These are phyloP conservation scores for Vulpes ferrilata DNA, from an alignment of 2,113 vertebrate species.

Conservation along the genomic window DNA sequence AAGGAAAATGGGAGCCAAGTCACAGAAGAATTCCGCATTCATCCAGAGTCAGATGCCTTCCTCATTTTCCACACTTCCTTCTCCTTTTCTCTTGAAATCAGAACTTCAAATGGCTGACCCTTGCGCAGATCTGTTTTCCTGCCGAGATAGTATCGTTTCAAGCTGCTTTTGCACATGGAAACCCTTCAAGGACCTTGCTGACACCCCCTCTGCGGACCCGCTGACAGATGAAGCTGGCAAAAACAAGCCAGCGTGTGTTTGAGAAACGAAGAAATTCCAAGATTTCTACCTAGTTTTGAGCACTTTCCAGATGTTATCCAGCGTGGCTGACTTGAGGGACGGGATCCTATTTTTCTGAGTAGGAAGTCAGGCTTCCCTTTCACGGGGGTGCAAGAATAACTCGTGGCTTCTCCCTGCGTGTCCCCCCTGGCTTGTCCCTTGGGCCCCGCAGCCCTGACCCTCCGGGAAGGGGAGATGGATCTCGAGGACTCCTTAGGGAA, in stretches of 20 bases:
- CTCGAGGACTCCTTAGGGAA: conserved; percentile 15
- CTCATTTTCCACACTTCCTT: conserved; percentile 66
- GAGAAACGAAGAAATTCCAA: background rate
- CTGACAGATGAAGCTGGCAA: background rate
- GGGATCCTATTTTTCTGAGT: conserved; percentile 7
- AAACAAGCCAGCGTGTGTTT: background rate
- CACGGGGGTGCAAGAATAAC: background rate
- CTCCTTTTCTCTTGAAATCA: conserved; percentile 66
- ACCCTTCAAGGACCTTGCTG: conserved; percentile 19
- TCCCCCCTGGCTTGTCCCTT: background rate
- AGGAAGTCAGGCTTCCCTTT: conserved; percentile 59
- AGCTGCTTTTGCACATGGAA: conserved; percentile 57
- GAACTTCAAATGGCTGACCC: conserved; percentile 65
- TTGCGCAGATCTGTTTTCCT: conserved; percentile 50
- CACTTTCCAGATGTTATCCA: conserved; percentile 33
- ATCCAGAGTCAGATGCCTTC: background rate
- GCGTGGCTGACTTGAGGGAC: background rate
- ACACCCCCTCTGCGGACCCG: background rate
- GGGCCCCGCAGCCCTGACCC: background rate
- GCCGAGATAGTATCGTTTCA: conserved; percentile 43
- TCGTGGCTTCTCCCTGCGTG: background rate
- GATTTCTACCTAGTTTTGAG: background rate
- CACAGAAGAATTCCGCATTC: conserved; percentile 28
- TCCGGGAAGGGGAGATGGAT: background rate
- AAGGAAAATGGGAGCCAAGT: conserved; percentile 25